phyloP scores from a whole-genome alignment of 2,113 vertebrate genomes.

The Myotis yumanensis region DNA sequence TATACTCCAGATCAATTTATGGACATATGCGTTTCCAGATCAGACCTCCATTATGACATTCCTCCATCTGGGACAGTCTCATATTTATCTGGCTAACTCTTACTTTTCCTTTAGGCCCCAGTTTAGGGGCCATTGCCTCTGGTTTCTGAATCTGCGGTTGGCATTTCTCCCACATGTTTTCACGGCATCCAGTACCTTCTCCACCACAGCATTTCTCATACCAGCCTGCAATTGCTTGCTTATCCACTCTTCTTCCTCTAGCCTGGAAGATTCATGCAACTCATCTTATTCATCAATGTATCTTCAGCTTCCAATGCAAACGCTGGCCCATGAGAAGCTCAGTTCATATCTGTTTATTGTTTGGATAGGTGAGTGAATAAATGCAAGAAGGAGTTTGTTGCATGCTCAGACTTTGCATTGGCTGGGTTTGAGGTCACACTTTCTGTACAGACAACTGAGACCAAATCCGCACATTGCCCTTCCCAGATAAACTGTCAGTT shows the following conservation, averaged over 20 bases:
- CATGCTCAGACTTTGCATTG: background rate
- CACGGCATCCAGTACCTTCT: background rate
- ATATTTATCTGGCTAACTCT: background rate
- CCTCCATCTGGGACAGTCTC: background rate
- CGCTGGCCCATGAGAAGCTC: background rate
- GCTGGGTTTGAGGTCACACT: background rate
- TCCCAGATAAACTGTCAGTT: constrained; percentile 20
- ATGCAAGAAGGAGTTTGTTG: background rate
- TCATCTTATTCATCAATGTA: background rate
- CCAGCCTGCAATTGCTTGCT: background rate
- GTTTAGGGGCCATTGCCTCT: background rate
- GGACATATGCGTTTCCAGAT: background rate
- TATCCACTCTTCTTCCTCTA: background rate
- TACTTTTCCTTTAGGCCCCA: background rate
- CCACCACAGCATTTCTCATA: background rate
- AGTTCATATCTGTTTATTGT: background rate
- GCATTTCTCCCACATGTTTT: background rate
- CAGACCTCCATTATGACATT: background rate
- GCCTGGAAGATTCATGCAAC: background rate
- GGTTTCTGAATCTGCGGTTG: background rate
- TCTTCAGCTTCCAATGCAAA: background rate
- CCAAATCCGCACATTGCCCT: background rate
- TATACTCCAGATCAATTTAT: background rate
- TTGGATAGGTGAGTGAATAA: background rate
- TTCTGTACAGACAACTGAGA: background rate